These are phyloP conservation scores for Drosophila nigromelanica DNA, from an alignment of 1,140 invertebrate species.

Conservation along the genomic window DNA sequence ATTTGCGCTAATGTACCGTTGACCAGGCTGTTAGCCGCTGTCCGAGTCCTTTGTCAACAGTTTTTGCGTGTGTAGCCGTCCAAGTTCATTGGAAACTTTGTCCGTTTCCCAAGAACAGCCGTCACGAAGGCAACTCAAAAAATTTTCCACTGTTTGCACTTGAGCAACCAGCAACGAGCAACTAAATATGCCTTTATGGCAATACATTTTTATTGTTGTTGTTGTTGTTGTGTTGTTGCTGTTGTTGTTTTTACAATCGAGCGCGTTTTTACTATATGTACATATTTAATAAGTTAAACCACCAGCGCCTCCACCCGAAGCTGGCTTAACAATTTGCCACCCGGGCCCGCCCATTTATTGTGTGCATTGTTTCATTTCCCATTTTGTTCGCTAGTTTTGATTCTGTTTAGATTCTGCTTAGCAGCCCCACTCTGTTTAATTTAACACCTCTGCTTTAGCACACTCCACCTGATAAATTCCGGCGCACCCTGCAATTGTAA, in stretches of 20 bases:
- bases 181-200: conserved; percentile 24
- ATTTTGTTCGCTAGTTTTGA: not conserved
- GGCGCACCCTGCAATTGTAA: conserved; percentile 14
- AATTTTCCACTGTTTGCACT: conserved; percentile 62
- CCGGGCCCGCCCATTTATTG: not conserved
- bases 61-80: conserved; percentile 13
- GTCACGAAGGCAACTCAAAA: conserved; percentile 36
- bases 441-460: conserved; percentile 53
- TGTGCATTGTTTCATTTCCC: not conserved
- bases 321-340: not conserved
- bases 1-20: conserved; percentile 55
- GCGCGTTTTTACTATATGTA: conserved; percentile 49
- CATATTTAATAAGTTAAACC: conserved; percentile 46
- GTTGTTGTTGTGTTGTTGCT: conserved; percentile 12
- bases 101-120: conserved; percentile 12
- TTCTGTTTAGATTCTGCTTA: not conserved
- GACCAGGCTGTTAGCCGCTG: not conserved
- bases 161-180: conserved; percentile 30
- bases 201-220: conserved; percentile 13
- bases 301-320: not conserved
- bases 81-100: conserved; percentile 22
- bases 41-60: conserved; percentile 26
- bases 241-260: conserved; percentile 48
- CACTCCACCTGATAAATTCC: conserved; percentile 19
- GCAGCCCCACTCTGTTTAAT: conserved; percentile 48